Percentiles rank a stretch among this genome's conserved stretches.
These are phyloP conservation scores for Pocillopora grandis DNA, from an alignment of 92 coral and sea anemone species.

Conservation along the genomic window DNA sequence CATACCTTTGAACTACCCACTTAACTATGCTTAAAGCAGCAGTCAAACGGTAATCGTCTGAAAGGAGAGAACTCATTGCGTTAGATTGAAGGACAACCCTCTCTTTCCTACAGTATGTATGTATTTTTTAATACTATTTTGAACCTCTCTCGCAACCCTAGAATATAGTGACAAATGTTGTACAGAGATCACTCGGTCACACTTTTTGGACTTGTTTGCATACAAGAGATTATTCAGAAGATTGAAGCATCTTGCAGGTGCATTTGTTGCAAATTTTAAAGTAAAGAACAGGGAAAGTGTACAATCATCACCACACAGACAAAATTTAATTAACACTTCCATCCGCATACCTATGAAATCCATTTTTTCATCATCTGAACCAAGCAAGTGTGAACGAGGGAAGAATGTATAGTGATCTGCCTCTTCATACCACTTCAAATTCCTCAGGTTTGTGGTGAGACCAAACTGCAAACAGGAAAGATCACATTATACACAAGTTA, in stretches of 20 bases:
- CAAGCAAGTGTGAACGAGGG: constrained; percentile 95
- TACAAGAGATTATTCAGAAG: background rate
- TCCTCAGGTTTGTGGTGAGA: constrained; percentile 80
- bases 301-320: no score
- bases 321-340: no score
- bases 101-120: no score
- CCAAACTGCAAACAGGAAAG: constrained; percentile 69
- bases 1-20: constrained; percentile 68
- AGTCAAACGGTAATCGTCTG: constrained; percentile 90
- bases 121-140: background rate
- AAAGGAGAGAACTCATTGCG: background rate
- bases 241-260: background rate
- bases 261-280: no score
- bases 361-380: constrained; percentile 89
- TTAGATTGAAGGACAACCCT: no score
- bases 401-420: constrained; percentile 79
- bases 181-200: no score
- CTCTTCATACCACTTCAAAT: constrained; percentile 86
- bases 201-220: background rate
- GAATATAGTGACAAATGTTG: no score
- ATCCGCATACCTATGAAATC: constrained; percentile 77
- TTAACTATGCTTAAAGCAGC: constrained; percentile 84
- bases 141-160: background rate
- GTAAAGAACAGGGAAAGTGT: no score
- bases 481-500: background rate